Percentiles rank a stretch among this genome's conserved stretches.
Evolutionary conservation across 2,113 vertebrate species (phyloP).

Genomic region (Sciurus niger): DNA sequence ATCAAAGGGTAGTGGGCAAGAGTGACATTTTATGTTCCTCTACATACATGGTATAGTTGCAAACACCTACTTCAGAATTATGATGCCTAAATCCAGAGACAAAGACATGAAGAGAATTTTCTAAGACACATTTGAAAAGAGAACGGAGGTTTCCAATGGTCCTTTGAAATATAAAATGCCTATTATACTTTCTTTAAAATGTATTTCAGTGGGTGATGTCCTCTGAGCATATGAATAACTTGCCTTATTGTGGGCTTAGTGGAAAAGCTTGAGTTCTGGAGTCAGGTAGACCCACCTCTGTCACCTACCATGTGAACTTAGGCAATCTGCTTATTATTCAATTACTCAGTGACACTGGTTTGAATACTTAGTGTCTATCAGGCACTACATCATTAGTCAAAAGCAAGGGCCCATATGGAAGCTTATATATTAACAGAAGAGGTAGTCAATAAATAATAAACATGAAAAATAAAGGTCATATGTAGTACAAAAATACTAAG

Average conservation of each 20-base stretch:
- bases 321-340: not conserved
- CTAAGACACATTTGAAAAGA: not conserved
- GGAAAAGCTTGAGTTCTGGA: not conserved
- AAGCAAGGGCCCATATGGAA: not conserved
- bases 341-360: not conserved
- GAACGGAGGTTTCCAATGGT: not conserved
- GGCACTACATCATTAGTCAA: not conserved
- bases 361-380: not conserved
- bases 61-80: not conserved
- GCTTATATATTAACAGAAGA: not conserved
- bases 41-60: not conserved
- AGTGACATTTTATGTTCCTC: not conserved
- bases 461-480: not conserved
- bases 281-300: not conserved
- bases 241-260: not conserved
- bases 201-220: not conserved
- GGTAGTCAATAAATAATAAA: constrained; percentile 28
- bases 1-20: not conserved
- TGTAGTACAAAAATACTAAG: not conserved
- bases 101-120: not conserved
- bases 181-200: not conserved
- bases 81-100: not conserved
- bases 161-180: not conserved
- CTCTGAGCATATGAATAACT: not conserved
- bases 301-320: not conserved